phyloP scores from a whole-genome alignment of 1,140 invertebrate species.

The Trichogramma pretiosum region DNA sequence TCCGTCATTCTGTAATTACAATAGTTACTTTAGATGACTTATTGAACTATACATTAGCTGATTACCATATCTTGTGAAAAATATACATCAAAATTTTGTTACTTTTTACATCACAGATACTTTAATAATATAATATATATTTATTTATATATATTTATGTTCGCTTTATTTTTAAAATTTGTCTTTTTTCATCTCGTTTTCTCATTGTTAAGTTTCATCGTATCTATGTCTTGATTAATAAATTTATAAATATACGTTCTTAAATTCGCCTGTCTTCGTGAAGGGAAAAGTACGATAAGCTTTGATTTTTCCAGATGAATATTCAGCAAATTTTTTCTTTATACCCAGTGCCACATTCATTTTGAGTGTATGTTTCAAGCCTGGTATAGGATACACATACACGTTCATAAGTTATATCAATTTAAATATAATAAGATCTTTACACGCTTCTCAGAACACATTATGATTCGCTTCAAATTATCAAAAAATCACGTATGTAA shows the following conservation, averaged over 20 bases:
- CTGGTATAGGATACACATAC: too few relatives aligned
- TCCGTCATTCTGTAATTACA: conserved; percentile 32
- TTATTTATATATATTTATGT: conserved; percentile 15
- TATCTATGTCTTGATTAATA: conserved; percentile 4
- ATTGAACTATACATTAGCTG: conserved; percentile 43
- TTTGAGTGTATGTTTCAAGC: too few relatives aligned
- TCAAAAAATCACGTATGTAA: conserved; percentile 20
- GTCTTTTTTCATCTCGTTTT: conserved; percentile 29
- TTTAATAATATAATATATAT: conserved; percentile 44
- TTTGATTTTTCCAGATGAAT: conserved; percentile 13
- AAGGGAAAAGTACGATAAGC: neutral
- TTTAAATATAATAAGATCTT: conserved; percentile 22
- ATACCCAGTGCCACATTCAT: too few relatives aligned
- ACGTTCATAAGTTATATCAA: conserved; percentile 18
- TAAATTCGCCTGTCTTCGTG: conserved; percentile 6
- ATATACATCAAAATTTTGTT: conserved; percentile 49
- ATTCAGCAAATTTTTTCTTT: neutral
- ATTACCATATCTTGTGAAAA: conserved; percentile 48
- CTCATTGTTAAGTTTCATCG: too few relatives aligned
- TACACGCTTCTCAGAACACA: conserved; percentile 20
- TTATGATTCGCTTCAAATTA: conserved; percentile 17
- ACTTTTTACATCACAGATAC: conserved; percentile 49
- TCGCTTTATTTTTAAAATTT: conserved; percentile 41
- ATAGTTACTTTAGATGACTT: conserved; percentile 36
- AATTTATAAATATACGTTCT: conserved; percentile 1